Evolutionary conservation across 92 coral and sea anemone genomes (phyloP), one percentile per base, ranked within the genome.

Genomic region (Palythoa grandiflora): DNA sequence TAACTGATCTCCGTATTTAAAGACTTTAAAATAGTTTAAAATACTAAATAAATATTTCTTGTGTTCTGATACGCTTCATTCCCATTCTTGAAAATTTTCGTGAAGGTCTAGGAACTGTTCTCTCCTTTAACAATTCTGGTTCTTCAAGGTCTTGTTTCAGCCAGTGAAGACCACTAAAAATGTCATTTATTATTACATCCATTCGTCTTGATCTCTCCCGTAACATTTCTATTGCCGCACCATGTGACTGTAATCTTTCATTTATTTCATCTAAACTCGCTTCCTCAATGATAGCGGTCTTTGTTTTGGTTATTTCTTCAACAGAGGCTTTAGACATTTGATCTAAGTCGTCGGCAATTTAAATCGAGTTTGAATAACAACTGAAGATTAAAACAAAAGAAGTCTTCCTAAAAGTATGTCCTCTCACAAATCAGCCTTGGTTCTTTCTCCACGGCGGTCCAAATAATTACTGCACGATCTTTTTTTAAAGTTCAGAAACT

Each of bases 141-240:
- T 28, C 68, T 14, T 77, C 66, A 6, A 77, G 20, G 21, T 77
- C 83, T 11, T 77, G 83, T 35, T 13, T 53, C 63, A 77, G n/a
- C 68, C 83, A 54, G 2, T 77, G 68, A 40, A 77, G 38, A 38
- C 44, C 83, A 21, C 83, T 53, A 39, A 77, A 54, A 13, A 77
- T 59, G 10, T 77, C 68, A 17, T 17, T 77, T 28, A 77, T 20
- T 16, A 55, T 54, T 5, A 59, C 19, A 55, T 77, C 83, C 68
- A 77, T 53, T 54, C 38, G 83, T 37, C 83, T 57, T 1, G 83
- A 77, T 77, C 63, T 77, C 38, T 77, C 83, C 83, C 54, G 83
- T 36, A 77, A 54, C 3, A 55, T 37, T 16, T 77, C 83, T 12
- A 77, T 53, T 12, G 83, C 68, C 6, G 15, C 68, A 35, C 83